These are phyloP conservation scores for Cryptomyrus ogoouensis DNA, from an alignment of 2,113 vertebrate species.

Conservation along the genomic window DNA sequence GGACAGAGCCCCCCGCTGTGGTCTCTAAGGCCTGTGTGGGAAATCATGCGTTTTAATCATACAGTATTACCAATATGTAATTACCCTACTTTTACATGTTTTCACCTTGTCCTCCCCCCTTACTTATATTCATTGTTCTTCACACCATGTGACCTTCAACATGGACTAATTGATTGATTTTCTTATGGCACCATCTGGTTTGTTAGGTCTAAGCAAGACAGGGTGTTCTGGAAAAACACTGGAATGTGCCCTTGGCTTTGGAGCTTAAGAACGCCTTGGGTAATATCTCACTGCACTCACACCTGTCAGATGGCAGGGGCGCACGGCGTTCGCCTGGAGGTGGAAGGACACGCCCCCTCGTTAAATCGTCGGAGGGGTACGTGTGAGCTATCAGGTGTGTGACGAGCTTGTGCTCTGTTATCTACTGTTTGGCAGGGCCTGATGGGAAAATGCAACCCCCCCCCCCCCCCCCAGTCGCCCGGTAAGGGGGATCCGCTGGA, in stretches of 20 bases:
- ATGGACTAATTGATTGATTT: neutral
- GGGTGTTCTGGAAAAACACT: neutral
- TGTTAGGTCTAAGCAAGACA: neutral
- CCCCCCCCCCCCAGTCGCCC: neutral
- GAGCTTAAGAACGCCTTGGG: neutral
- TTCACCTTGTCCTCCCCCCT: neutral
- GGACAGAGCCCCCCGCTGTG: neutral
- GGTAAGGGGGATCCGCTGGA: too few relatives aligned
- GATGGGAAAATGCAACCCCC: neutral
- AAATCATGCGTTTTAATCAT: neutral
- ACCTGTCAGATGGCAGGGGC: neutral
- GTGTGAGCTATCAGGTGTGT: neutral
- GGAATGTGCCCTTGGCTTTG: neutral
- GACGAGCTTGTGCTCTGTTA: neutral
- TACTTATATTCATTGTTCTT: neutral
- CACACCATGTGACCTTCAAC: neutral
- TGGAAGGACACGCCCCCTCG: neutral
- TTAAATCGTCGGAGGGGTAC: neutral
- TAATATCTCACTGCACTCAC: neutral
- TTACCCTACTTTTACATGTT: neutral
- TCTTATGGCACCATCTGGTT: neutral
- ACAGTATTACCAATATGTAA: neutral
- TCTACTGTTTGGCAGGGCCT: neutral
- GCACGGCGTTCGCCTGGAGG: neutral
- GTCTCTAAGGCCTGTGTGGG: neutral